Conservation (phyloP, 2,113 vertebrate genomes). For the Ceratotherium simum region DNA sequence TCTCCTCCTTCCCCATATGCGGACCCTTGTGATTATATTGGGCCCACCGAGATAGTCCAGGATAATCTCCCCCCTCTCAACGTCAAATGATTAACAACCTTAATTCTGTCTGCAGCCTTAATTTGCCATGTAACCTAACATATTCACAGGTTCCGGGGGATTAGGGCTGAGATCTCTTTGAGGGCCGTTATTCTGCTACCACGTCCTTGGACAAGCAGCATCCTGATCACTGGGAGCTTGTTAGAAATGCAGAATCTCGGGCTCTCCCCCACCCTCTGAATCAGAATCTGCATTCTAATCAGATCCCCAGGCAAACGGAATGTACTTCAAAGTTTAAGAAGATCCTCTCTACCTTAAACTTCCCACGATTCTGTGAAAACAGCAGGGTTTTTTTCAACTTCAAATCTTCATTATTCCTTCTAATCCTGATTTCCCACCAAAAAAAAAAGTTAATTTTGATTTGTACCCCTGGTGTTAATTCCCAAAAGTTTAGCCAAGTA, state of each 20-base stretch:
- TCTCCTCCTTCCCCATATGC: neutral
- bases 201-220: neutral
- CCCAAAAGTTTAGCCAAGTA: constrained; percentile 60
- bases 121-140: neutral
- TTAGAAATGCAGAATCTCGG: neutral
- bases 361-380: neutral
- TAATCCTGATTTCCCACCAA: constrained; percentile 27
- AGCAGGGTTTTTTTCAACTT: neutral
- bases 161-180: neutral
- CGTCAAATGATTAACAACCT: neutral
- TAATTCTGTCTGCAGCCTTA: neutral
- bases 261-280: neutral
- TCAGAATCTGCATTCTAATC: neutral
- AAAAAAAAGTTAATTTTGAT: constrained; percentile 70
- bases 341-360: neutral
- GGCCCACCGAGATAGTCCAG: neutral
- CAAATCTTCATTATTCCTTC: constrained; percentile 58
- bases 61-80: neutral
- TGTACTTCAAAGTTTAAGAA: neutral
- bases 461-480: constrained; percentile 67
- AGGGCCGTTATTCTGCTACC: neutral
- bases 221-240: neutral
- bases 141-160: neutral
- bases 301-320: neutral
- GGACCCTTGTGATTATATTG: neutral